Base-by-base conservation (phyloP, 1,140 invertebrate species). In the Sitophilus oryzae region DNA sequence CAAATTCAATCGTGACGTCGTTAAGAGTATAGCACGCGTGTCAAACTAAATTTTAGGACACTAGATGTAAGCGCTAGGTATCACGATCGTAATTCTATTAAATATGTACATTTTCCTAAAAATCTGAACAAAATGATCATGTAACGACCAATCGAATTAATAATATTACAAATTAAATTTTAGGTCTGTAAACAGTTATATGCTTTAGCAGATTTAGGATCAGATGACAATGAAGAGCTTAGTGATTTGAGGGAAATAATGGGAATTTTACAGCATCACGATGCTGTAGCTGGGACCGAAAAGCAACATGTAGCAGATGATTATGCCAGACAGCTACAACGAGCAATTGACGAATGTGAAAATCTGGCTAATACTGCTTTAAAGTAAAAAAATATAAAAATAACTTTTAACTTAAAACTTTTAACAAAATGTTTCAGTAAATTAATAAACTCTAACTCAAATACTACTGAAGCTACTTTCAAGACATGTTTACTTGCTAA, bases 221-320 rank as follows among this genome's bases (percentile, higher is more conserved):
- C 11, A 5, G 25, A 30, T 38, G 66, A 71, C 46, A 64, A 71
- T 22, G 62, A 61, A 45, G 58, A 58, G 5, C 38, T 74, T 20
- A 66, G 68, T 30, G 53, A 56, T 22, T 44, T 74, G 20, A 64
- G 71, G 30, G 71, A 76, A 65, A 79, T 75, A 15, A 72, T 84
- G 63, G 82, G 78, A 16, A 73, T 88, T 0, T 75, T 80, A 60
- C 83, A 88, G 58, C 87, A 90, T 74, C 87, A 90, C 64, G 87
- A 79, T 56, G 75, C 74, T 9, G 73, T 79, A 9, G 69, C 74
- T 68, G 86, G 87, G 0, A 89, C 87, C 1, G 85, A 82, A 48
- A 86, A 85, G 68, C 83, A 89, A 67, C 77, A 81, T 48, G 86
- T 89, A 0, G 77, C 81, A 0, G 71, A 81, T 54, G 88, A 93